Evolutionary conservation across 2,888 invertebrate genomes (phyloP).

Genomic region (Dolichopus griseipennis): DNA sequence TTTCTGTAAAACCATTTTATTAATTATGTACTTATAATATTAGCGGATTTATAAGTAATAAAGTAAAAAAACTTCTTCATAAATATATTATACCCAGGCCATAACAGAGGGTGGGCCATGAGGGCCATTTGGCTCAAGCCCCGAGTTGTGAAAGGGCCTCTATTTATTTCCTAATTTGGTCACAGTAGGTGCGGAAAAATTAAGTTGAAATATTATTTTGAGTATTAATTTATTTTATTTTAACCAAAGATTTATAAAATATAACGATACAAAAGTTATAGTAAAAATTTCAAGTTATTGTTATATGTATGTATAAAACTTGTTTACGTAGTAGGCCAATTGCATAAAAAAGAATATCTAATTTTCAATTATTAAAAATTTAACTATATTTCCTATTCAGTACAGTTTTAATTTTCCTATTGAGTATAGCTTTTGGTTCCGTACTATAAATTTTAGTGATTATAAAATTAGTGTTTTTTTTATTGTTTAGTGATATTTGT

Average conservation of each 20-base stretch:
- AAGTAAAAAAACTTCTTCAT: too few relatives aligned
- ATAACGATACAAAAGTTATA: slow-evolving; percentile 4
- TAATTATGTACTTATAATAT: too few relatives aligned
- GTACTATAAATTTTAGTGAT: neutral
- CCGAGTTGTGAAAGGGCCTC: too few relatives aligned
- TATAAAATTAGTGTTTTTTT: neutral
- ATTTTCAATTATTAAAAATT: slow-evolving; percentile 8
- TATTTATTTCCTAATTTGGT: too few relatives aligned
- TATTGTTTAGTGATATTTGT: slow-evolving; percentile 7
- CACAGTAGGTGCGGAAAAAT: neutral
- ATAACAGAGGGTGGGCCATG: too few relatives aligned
- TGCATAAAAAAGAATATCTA: slow-evolving; percentile 7
- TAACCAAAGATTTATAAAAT: slow-evolving; percentile 1
- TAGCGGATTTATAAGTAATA: too few relatives aligned
- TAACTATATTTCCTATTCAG: slow-evolving; percentile 7
- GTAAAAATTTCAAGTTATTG: neutral
- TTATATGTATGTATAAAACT: neutral
- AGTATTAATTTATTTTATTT: neutral
- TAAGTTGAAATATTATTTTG: neutral
- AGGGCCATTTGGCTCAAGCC: too few relatives aligned
- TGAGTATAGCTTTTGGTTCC: neutral
- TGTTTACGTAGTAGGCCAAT: slow-evolving; percentile 5
- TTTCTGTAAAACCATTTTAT: too few relatives aligned
- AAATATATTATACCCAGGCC: too few relatives aligned
- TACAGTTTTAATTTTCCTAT: neutral